Conservation (phyloP, 2,113 vertebrate genomes). For the Chloroceryle aenea region DNA sequence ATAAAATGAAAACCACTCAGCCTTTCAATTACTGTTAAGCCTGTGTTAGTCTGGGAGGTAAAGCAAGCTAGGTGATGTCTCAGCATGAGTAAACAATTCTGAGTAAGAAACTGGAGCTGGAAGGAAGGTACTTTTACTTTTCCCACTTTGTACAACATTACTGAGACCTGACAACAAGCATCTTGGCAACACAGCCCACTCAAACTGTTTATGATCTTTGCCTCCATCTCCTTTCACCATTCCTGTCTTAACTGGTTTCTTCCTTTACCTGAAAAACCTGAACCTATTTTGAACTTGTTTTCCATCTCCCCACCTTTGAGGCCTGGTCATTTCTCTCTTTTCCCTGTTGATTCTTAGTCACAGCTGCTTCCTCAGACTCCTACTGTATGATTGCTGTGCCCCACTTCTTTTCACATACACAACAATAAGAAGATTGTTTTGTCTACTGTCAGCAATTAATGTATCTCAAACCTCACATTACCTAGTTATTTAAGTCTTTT, state of each 20-base stretch:
- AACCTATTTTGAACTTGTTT: background rate
- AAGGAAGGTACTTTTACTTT: background rate
- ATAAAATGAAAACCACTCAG: background rate
- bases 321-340: background rate
- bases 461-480: background rate
- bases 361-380: background rate
- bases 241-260: background rate
- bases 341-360: background rate
- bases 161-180: background rate
- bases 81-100: background rate
- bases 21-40: background rate
- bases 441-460: background rate
- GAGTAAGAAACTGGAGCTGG: background rate
- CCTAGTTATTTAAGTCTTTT: background rate
- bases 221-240: background rate
- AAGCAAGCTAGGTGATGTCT: background rate
- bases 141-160: background rate
- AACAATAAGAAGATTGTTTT: background rate
- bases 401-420: background rate
- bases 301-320: background rate
- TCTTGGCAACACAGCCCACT: background rate
- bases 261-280: background rate
- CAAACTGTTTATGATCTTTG: accelerated
- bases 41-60: background rate
- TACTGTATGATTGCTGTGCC: background rate